These are phyloP conservation scores for Oncopeltus fasciatus DNA, from an alignment of 1,140 invertebrate species.

Conservation along the genomic window DNA sequence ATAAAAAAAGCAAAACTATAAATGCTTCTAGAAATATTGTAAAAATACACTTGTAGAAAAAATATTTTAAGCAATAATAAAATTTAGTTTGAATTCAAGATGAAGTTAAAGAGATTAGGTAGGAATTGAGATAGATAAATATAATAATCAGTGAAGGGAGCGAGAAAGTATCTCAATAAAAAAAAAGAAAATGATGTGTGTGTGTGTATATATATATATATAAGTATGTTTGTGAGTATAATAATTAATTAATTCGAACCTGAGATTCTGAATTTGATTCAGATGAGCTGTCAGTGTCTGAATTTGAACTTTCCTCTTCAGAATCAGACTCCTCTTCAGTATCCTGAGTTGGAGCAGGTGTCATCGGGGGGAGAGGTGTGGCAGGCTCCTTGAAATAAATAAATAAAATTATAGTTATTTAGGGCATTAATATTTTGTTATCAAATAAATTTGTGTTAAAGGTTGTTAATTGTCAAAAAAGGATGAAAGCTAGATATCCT, in stretches of 20 bases:
- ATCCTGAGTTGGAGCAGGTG: conserved; percentile 12
- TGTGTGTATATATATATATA: neutral
- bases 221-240: neutral
- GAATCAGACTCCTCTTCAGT: conserved; percentile 15
- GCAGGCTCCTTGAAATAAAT: conserved; percentile 21
- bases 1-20: too few species aligned
- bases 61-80: too few species aligned
- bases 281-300: conserved; percentile 23
- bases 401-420: too few species aligned
- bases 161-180: too few species aligned
- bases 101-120: too few species aligned
- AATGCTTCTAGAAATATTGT: too few species aligned
- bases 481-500: neutral
- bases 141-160: too few species aligned
- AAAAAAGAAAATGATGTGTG: neutral
- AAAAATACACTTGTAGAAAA: too few species aligned
- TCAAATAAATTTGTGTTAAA: neutral
- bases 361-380: conserved; percentile 23
- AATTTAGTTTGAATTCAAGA: too few species aligned
- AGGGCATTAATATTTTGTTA: neutral
- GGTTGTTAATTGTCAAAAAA: neutral
- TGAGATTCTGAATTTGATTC: conserved; percentile 22
- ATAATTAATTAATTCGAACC: too few species aligned
- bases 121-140: too few species aligned
- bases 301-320: conserved; percentile 18